Percentiles rank a stretch among this genome's conserved stretches.
Evolutionary conservation across 2,888 invertebrate genomes (phyloP).

Genomic region (Agrochola macilenta): DNA sequence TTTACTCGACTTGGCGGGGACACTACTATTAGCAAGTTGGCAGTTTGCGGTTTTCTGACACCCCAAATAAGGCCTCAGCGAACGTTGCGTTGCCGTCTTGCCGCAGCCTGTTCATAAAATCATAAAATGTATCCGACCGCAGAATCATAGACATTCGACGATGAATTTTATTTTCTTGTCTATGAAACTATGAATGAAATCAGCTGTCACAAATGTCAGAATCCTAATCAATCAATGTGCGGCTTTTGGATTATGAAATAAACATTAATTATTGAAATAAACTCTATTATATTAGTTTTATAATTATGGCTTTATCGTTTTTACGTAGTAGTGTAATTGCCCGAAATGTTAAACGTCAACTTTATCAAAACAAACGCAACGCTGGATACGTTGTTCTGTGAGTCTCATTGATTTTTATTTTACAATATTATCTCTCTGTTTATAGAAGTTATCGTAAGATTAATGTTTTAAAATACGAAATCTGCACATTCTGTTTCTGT

Average conservation of each 20-base stretch:
- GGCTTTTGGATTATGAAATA: conserved; percentile 77
- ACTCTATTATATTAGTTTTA: conserved; percentile 35
- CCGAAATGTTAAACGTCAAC: conserved; percentile 82
- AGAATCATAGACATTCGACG: conserved; percentile 12
- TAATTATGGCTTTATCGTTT: conserved; percentile 85
- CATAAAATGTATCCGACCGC: conserved; percentile 20
- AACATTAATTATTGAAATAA: conserved; percentile 61
- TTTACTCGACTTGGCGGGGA: no score
- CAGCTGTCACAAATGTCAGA: conserved; percentile 50
- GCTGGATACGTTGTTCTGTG: conserved; percentile 93
- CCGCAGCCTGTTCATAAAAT: not conserved
- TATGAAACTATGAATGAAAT: conserved; percentile 17
- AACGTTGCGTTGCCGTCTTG: not conserved
- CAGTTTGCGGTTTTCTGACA: no score
- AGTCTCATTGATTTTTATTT: conserved; percentile 78
- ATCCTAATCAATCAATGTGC: conserved; percentile 64
- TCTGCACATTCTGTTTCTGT: not conserved
- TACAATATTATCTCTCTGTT: conserved; percentile 16
- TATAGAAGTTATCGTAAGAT: not conserved
- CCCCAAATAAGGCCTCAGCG: no score
- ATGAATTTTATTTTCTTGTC: not conserved
- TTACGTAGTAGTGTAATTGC: conserved; percentile 82
- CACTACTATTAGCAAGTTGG: no score
- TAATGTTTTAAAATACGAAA: not conserved
- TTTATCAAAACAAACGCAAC: conserved; percentile 90